Evolutionary conservation across 2,797 vertebrate genomes (phyloP).

Genomic region (Salarias fasciatus): DNA sequence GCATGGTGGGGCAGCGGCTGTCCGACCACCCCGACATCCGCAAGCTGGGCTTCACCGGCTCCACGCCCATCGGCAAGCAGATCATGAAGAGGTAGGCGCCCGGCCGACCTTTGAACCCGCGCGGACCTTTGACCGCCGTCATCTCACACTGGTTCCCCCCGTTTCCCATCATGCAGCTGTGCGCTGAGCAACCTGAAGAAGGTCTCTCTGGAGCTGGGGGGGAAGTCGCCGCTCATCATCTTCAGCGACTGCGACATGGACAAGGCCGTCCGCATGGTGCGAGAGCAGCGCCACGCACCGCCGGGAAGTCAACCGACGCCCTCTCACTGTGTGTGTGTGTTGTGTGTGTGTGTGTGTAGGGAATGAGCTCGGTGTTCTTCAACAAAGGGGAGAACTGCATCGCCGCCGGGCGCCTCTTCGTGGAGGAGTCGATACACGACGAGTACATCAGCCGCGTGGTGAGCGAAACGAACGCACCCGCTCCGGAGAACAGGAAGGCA

Average conservation of each 20-base stretch:
- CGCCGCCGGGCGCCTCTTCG: conserved; percentile 94
- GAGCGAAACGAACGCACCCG: conserved; percentile 59
- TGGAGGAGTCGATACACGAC: conserved; percentile 96
- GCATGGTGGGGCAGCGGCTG: conserved; percentile 91
- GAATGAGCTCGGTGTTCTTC: conserved; percentile 96
- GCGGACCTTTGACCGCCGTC: no score
- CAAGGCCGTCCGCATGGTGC: conserved; percentile 95
- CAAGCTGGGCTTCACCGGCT: conserved; percentile 97
- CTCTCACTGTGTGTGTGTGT: no score
- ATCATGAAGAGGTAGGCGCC: conserved; percentile 94
- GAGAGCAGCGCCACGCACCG: no score
- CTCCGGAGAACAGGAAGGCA: no score
- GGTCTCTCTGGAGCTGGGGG: conserved; percentile 96
- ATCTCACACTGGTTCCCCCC: no score
- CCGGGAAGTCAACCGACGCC: no score
- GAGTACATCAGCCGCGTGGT: conserved; percentile 93
- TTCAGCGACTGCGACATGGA: conserved; percentile 97
- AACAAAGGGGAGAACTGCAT: conserved; percentile 99
- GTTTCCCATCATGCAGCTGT: conserved; percentile 82
- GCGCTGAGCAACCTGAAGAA: conserved; percentile 96
- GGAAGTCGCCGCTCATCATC: conserved; percentile 97
- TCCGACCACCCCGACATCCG: conserved; percentile 95
- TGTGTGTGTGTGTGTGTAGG: no score
- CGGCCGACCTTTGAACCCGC: no score
- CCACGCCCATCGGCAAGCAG: conserved; percentile 93